Evolutionary conservation across 2,113 vertebrate species (phyloP).

Genomic region (Ancistrus triradiatus): DNA sequence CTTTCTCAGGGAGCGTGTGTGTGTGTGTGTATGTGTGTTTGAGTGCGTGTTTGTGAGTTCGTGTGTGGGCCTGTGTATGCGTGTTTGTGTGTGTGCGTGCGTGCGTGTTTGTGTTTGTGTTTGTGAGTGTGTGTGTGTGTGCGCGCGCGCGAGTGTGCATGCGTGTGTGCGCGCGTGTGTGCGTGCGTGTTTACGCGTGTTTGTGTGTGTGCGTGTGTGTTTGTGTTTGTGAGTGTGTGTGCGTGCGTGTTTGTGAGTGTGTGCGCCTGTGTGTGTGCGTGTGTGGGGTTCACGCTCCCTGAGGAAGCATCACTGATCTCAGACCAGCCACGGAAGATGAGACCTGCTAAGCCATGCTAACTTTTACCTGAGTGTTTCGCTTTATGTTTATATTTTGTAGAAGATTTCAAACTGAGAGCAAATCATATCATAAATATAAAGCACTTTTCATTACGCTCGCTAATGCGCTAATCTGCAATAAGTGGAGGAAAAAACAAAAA

Average conservation of each 20-base stretch:
- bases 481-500: too few species aligned
- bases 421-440: too few species aligned
- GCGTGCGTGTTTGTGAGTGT: slow-evolving; percentile 2
- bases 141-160: not conserved
- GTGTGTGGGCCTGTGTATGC: too few species aligned
- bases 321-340: slow-evolving; percentile 16
- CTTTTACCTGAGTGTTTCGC: too few species aligned
- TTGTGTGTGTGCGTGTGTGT: not conserved
- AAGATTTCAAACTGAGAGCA: too few species aligned
- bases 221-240: slow-evolving; percentile 14
- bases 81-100: slow-evolving; percentile 14
- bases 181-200: not conserved
- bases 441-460: too few species aligned
- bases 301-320: slow-evolving; percentile 1
- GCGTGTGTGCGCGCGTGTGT: slow-evolving; percentile 11
- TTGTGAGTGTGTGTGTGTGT: slow-evolving; percentile 15
- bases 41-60: slow-evolving; percentile 11
- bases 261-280: slow-evolving; percentile 4
- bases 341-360: slow-evolving; percentile 16
- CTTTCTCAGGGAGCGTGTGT: slow-evolving; percentile 4
- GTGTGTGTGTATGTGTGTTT: slow-evolving; percentile 8
- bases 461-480: too few species aligned
- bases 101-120: slow-evolving; percentile 2
- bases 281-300: slow-evolving; percentile 9
- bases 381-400: too few species aligned